Evolutionary conservation across 2,797 vertebrate genomes (phyloP), one percentile per base, ranked within the genome.

Genomic region (Luscinia megarhynchos): DNA sequence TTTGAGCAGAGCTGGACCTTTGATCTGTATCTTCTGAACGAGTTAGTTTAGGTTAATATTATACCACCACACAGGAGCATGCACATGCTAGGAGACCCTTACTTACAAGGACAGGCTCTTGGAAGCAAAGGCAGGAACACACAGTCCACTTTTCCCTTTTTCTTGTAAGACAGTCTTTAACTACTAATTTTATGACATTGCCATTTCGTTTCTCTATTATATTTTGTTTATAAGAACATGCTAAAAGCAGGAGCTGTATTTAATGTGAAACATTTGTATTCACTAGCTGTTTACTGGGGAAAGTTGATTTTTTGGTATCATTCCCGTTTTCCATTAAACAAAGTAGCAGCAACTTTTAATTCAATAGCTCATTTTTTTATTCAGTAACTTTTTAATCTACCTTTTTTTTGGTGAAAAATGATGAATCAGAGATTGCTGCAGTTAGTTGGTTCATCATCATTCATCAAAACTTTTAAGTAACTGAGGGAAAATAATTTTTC

Each of bases 321-420:
- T 51, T 91, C 45, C 63, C 22, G 54, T 57, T 81, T 91, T 86
- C 48, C n/a, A 61, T 46, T 68, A 43, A 63, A 61, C 38, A 68
- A 91, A 87, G 63, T 8, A 84, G 46, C 21, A 54, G 29, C 36
- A 83, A 57, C 26, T 93, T 88, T 50, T 61, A 84, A 94, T 78
- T 64, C 17, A 80, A 26, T 16, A 89, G 12, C 11, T 18, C 23
- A 5, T 1, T 9, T 53, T 87, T 59, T 91, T 57, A 55, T 46
- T 70, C n/a, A 80, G n/a, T 40, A 74, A 74, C 23, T 83, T 83
- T 89, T 61, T 67, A 40, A 77, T 29, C 18, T 61, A 48, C 4
- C 6, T 3, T 21, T 23, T 32, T 64, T 19, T 66, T 30, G 1
- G 30, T 53, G 21, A 77, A 85, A 94, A 83, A 89, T 38, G 11